Conservation (phyloP, 1,140 invertebrate species). For the Procambarus virginalis region DNA sequence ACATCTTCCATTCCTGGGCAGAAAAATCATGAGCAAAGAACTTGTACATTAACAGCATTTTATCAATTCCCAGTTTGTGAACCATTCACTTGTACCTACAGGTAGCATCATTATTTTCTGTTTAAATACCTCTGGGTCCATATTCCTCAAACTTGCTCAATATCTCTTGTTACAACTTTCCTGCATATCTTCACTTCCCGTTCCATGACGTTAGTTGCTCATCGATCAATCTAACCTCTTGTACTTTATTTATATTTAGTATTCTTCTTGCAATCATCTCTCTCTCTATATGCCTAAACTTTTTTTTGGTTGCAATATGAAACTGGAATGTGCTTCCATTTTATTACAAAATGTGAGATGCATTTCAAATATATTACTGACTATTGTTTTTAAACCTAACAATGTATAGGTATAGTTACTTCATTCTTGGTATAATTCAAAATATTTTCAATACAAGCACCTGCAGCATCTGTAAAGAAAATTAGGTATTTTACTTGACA, state of each 20-base stretch:
- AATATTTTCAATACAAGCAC: background rate
- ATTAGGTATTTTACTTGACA: background rate
- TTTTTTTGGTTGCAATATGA: background rate
- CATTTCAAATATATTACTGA: background rate
- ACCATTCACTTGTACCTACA: background rate
- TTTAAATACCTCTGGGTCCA: too few species aligned
- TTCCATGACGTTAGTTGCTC: too few species aligned
- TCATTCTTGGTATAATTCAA: background rate
- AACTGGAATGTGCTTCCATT: background rate
- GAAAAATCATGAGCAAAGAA: constrained; percentile 13
- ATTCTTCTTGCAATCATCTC: background rate
- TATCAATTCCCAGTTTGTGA: background rate
- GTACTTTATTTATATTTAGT: too few species aligned
- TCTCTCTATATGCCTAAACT: background rate
- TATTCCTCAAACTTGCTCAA: too few species aligned
- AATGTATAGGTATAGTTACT: background rate
- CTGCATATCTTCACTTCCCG: too few species aligned
- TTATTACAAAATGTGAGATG: background rate
- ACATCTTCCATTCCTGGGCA: background rate
- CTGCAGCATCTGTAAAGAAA: background rate
- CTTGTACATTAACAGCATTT: background rate
- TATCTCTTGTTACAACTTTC: too few species aligned
- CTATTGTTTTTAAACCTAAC: background rate
- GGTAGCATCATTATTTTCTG: too few species aligned
- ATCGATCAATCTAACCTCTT: too few species aligned